A percentile compares a stretch with the other conserved stretches of the same genome.
Conservation (phyloP, 2,888 invertebrate species). For the Labia minor region DNA sequence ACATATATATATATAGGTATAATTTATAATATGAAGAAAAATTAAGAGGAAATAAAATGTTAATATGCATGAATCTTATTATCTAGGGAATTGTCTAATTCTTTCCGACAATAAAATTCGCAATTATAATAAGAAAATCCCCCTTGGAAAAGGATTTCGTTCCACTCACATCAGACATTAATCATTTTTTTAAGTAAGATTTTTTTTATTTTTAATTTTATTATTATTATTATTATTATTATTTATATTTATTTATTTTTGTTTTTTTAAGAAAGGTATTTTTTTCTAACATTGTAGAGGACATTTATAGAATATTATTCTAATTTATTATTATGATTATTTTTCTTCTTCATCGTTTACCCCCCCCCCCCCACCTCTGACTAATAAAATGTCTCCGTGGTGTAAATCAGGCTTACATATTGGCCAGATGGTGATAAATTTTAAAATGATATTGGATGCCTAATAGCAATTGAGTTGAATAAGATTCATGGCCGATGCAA, state of each 20-base stretch:
- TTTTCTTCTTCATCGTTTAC: too few relatives aligned
- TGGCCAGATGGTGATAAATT: not conserved
- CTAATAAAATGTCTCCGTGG: too few relatives aligned
- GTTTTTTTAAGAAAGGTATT: not conserved
- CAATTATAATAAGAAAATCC: not conserved
- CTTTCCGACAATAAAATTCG: not conserved
- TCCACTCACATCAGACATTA: not conserved
- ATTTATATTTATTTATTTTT: too few relatives aligned
- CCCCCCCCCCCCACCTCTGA: too few relatives aligned
- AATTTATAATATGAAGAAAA: too few relatives aligned
- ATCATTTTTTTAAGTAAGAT: constrained; percentile 2
- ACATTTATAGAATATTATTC: not conserved
- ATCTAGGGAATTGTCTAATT: not conserved
- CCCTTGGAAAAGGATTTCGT: not conserved
- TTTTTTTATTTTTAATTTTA: too few relatives aligned
- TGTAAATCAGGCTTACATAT: not conserved
- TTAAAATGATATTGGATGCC: not conserved
- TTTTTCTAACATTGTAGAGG: not conserved
- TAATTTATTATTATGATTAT: not conserved
- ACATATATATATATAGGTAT: too few relatives aligned
- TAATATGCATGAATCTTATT: constrained; percentile 2
- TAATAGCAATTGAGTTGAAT: not conserved
- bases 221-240: too few relatives aligned
- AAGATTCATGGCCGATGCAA: not conserved
- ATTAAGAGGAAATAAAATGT: not conserved